phyloP scores from a whole-genome alignment of 2,797 vertebrate genomes.

The Eidolon dupreanum region DNA sequence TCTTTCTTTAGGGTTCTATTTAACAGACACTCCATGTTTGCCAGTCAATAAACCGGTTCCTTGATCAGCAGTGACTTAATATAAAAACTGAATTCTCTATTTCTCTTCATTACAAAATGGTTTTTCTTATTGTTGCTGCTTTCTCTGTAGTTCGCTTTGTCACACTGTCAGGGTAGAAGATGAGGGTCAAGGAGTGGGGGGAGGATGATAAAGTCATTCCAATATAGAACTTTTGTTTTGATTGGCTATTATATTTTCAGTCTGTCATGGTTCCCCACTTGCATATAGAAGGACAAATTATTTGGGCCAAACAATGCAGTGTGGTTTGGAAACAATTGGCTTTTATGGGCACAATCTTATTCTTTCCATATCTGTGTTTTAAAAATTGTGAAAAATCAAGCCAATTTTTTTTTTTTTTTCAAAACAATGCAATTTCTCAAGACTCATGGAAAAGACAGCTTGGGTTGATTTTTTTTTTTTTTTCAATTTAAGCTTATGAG shows the following conservation, averaged over 20 bases:
- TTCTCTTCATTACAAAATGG: not conserved
- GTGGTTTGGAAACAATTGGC: conserved; percentile 73
- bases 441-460: conserved; percentile 74
- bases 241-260: conserved; percentile 63
- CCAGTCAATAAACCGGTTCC: not conserved
- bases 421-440: conserved; percentile 64
- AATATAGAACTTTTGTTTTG: conserved; percentile 64
- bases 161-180: not conserved
- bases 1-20: not conserved
- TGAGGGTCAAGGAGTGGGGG: not conserved
- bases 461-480: conserved; percentile 60
- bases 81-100: not conserved
- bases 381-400: conserved; percentile 68
- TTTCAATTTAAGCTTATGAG: conserved; percentile 48
- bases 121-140: not conserved
- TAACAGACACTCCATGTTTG: not conserved
- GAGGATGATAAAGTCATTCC: not conserved
- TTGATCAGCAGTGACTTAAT: not conserved
- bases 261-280: conserved; percentile 56
- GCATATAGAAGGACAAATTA: conserved; percentile 61
- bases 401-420: conserved; percentile 45
- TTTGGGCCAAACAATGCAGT: conserved; percentile 71
- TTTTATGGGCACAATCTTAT: conserved; percentile 71
- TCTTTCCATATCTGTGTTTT: conserved; percentile 70
- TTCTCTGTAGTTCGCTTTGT: conserved; percentile 12